Base-by-base conservation (phyloP, 1,140 invertebrate genomes). In the Zaprionus inermis region DNA sequence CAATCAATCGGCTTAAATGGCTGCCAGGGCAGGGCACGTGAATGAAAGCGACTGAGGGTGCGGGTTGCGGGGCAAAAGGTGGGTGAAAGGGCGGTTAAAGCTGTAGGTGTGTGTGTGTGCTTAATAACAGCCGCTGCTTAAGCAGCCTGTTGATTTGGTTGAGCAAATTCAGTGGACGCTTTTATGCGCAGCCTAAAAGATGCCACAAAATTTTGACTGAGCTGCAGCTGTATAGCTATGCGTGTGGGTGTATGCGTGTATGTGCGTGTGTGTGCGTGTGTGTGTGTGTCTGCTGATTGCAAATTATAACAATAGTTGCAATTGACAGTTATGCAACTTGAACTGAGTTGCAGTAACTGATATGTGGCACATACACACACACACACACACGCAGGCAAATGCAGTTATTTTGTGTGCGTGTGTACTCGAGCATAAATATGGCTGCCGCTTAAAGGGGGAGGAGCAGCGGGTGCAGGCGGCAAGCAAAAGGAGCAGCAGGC, bases 1-100 rank as follows among this genome's bases (percentile, higher is more conserved):
- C 80, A 86, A 88, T 86, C 83, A 86, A 86, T 86, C 79, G 76
- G 76, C 82, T 86, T 88, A 88, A 82, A 66, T 60, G 64, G 20
- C 68, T 66, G 72, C 52, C 67, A 56, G 30, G 14, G 38, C 38
- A 44, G 24, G 24, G 24, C 4, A 24, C 20, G 34, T 36, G 10
- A 36, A 36, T 61, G 38, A 52, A 5, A 22, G 36, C n/a, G n/a
- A n/a, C n/a, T n/a, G 4, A 24, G 44, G 24, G 18, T 4, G 46
- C 11, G 12, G 18, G 12, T 20, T 22, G 12, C 12, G 18, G 12
- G 22, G 22, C 22, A 36, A 20, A 10, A 18, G 5, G 16, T 14
- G 20, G n/a, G 22, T n/a, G n/a, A n/a, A n/a, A n/a, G 6, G 0
- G 18, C 30, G 41, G 38, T 2, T 4, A 36, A 22, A 1, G 14